Evolutionary conservation across 2,888 invertebrate species (phyloP), one percentile per base, ranked within the genome.

Genomic region (Schizotus pectinicornis): DNA sequence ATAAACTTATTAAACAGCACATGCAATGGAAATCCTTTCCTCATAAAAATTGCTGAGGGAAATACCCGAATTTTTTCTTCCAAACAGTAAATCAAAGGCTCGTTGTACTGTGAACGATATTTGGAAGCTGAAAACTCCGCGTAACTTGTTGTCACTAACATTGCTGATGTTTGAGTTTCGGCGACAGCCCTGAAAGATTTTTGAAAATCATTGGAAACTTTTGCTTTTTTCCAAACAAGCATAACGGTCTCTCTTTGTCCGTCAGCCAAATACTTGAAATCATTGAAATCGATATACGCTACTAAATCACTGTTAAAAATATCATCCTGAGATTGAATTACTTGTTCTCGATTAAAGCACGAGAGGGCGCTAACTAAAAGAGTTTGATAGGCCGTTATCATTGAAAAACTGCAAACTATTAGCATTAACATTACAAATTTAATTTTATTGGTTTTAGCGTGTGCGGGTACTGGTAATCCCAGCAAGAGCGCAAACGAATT

Each of bases 1-100:
- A 22, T 22, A 22, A 22, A 22, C 22, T 22, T 22, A 22, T 22
- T 22, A 22, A 22, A 22, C 5, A 22, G 22, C 22, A 22, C 5
- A 22, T 3, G 5, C 22, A 22, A 22, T 2, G 22, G 72, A 55
- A 73, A 74, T 7, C 74, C 74, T 65, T 73, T 73, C 6, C 62
- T 62, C 52, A 71, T 59, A 7, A 70, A 58, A 61, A 76, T 74
- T 61, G 70, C 70, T 7, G 74, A 56, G 1, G 74, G 73, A 62
- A 68, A 75, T 1, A 69, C 65, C 3, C 70, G 69, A 0, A 74
- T 63, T 11, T 68, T 67, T 6, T 69, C 53, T 32, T 67, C 57
- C 41, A 74, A 67, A 43, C 67, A 67, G 34, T 69, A 67, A 7
- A 72, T 60, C 31, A 71, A 46, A 0, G 71, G 68, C 1, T 49